phyloP scores from a whole-genome alignment of 2,888 invertebrate species.

The Melikaiella ostensackeni region DNA sequence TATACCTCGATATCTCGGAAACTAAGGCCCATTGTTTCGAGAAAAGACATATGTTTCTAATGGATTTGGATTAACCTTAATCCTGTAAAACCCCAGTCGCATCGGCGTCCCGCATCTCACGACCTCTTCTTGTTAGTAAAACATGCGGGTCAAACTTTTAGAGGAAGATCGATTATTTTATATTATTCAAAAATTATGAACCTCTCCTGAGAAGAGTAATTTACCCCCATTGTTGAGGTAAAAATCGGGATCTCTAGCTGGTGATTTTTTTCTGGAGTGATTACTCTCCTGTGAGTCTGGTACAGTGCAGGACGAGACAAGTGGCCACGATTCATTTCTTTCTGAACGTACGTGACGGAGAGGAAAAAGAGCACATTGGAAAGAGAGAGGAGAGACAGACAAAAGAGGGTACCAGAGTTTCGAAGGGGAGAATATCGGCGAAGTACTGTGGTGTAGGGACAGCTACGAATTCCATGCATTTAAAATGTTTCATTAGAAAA shows the following conservation, averaged over 20 bases:
- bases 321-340: slow-evolving; percentile 26
- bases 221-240: neutral
- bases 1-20: too few relatives aligned
- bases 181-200: too few relatives aligned
- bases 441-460: slow-evolving; percentile 48
- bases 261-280: slow-evolving; percentile 16
- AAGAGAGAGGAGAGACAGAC: slow-evolving; percentile 9
- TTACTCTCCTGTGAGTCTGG: slow-evolving; percentile 15
- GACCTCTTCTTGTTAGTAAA: too few relatives aligned
- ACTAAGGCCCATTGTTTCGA: too few relatives aligned
- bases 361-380: slow-evolving; percentile 6
- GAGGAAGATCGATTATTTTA: too few relatives aligned
- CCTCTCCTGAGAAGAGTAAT: neutral
- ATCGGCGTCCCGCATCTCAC: too few relatives aligned
- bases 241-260: neutral
- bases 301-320: slow-evolving; percentile 16
- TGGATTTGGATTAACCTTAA: too few relatives aligned
- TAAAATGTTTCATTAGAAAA: slow-evolving; percentile 75
- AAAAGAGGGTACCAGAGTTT: slow-evolving; percentile 25
- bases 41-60: too few relatives aligned
- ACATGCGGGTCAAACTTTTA: too few relatives aligned
- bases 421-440: slow-evolving; percentile 33
- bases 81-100: too few relatives aligned
- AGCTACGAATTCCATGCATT: slow-evolving; percentile 71
- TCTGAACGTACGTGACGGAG: slow-evolving; percentile 30